These are phyloP conservation scores for Meta bourneti DNA, from an alignment of 2,888 invertebrate species.

Conservation along the genomic window DNA sequence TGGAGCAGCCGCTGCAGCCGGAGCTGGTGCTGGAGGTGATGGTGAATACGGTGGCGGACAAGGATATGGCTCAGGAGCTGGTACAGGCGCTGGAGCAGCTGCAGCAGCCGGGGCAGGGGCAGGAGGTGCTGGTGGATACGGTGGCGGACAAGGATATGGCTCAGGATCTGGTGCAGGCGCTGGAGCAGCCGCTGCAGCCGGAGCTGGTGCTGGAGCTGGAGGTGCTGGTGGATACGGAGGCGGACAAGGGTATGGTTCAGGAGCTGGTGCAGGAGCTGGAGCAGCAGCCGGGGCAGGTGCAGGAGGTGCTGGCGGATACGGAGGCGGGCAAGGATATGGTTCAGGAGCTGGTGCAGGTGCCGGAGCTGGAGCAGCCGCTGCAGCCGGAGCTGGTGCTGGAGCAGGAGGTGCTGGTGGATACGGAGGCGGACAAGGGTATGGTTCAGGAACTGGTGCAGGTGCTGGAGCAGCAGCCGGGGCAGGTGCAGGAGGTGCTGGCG, in stretches of 20 bases:
- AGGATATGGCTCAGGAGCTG: background rate
- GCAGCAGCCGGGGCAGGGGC: slow-evolving; percentile 2
- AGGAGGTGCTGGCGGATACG: background rate
- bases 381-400: background rate
- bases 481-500: slow-evolving; percentile 12
- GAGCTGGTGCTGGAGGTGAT: background rate
- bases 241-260: background rate
- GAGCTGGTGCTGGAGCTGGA: background rate
- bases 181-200: background rate
- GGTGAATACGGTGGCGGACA: background rate
- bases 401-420: background rate
- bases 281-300: background rate
- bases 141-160: background rate
- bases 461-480: background rate
- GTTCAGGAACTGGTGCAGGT: background rate
- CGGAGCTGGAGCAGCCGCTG: background rate
- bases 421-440: background rate
- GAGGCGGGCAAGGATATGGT: background rate
- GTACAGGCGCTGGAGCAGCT: background rate
- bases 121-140: background rate
- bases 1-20: background rate
- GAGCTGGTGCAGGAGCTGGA: background rate
- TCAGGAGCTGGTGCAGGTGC: background rate
- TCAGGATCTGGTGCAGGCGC: background rate
- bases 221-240: slow-evolving; percentile 11